Evolutionary conservation across 2,888 invertebrate genomes (phyloP).

Genomic region (Lasioglossum calceatum): DNA sequence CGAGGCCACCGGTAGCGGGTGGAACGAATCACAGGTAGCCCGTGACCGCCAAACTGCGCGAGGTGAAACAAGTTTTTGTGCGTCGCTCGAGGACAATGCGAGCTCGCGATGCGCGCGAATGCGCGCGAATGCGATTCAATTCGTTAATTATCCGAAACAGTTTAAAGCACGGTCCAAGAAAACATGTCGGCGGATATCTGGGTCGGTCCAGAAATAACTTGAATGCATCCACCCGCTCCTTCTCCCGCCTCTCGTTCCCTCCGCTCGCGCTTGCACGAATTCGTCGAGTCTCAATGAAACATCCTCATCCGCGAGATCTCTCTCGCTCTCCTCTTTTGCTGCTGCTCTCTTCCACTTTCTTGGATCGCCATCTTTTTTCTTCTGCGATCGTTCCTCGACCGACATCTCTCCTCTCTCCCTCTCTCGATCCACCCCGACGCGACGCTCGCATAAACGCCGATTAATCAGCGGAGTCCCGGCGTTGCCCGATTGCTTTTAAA

Average conservation of each 20-base stretch:
- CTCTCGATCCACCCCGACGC: neutral
- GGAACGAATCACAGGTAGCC: conserved; percentile 22
- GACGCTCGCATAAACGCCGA: conserved; percentile 42
- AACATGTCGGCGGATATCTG: conserved; percentile 78
- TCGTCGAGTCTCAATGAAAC: conserved; percentile 75
- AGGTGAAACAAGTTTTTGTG: conserved; percentile 58
- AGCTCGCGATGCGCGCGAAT: conserved; percentile 66
- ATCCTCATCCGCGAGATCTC: conserved; percentile 64
- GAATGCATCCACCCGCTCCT: conserved; percentile 80
- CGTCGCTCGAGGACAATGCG: conserved; percentile 65
- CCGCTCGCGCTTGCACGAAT: conserved; percentile 48
- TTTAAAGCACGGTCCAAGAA: conserved; percentile 76
- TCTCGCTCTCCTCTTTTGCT: conserved; percentile 10
- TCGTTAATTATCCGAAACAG: conserved; percentile 82
- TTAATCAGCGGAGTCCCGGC: conserved; percentile 51
- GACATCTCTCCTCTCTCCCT: neutral
- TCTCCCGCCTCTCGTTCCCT: conserved; percentile 40
- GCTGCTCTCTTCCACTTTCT: neutral
- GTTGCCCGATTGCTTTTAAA: conserved; percentile 63
- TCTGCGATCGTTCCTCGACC: neutral
- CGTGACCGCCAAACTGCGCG: conserved; percentile 34
- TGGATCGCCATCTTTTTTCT: neutral
- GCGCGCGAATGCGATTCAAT: conserved; percentile 71
- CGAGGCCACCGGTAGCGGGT: neutral
- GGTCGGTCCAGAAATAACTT: conserved; percentile 81